Base-by-base conservation (phyloP, 1,140 invertebrate species). In the Pectinophora gossypiella region DNA sequence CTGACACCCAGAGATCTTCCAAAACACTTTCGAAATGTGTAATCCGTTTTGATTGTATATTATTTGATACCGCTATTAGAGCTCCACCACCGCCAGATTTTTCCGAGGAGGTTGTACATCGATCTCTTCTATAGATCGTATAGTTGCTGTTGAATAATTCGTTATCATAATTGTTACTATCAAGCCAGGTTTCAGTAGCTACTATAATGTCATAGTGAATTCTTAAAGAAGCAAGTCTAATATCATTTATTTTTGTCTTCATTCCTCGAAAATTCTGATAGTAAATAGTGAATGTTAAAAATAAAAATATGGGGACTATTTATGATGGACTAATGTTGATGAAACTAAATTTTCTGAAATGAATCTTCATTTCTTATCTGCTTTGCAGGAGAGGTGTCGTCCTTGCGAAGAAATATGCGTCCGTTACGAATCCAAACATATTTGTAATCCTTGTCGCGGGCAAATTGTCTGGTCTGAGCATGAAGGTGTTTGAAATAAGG, bases 381-480 rank as follows among this genome's bases (percentile, higher is more conserved):
- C 19, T 13, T 53, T 19, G 36, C 43, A 35, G 47, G 21, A 0
- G 50, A 51, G 1, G 9, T 46, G 35, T 67, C 66, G 16, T 20
- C 48, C 53, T 66, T 69, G 0, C 63, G 50, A 13, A 67, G 40
- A 27, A 62, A 72, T 5, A 70, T 51, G 20, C 38, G 36, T 1
- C 64, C 66, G 1, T 51, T 54, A 27, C 49, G 42, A 0, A 62
- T 38, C 69, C 63, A 72, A 10, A 72, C 65, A 22, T 54, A 66
- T 43, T 63, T 67, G 19, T 61, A 69, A 7, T 38, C 38, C 1
- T 59, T 46, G 19, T 67, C 59, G 13, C 61, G 61, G 9, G 66
- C 63, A 22, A 12, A 54, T 3, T 18, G 35, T 19, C 63, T 48
- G 0, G 62, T 42, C 1, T 52, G 59, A 9, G 59, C 57, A 21